phyloP scores from a whole-genome alignment of 2,888 invertebrate species.

The Spisula solida region DNA sequence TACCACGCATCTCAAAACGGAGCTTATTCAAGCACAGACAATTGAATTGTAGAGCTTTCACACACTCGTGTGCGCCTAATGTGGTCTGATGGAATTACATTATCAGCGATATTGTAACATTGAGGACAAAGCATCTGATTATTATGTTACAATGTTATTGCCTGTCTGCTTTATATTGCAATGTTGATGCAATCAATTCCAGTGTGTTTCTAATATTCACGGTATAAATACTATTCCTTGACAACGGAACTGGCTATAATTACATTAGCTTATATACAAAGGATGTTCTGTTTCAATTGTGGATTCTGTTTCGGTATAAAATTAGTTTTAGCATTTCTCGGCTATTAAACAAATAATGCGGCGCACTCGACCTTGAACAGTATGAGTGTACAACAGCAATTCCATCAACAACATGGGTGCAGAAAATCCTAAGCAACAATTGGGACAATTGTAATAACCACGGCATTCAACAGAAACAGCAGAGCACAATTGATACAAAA shows the following conservation, averaged over 20 bases:
- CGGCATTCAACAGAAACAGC: too few relatives aligned
- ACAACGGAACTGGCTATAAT: background rate
- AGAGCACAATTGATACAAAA: too few relatives aligned
- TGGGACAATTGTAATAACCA: too few relatives aligned
- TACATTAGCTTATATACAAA: background rate
- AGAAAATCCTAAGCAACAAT: too few relatives aligned
- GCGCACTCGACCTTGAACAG: too few relatives aligned
- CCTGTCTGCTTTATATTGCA: background rate
- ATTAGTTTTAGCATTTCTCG: too few relatives aligned
- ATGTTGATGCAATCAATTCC: background rate
- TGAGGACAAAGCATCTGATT: background rate
- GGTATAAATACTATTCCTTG: background rate
- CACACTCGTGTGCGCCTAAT: background rate
- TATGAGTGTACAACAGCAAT: too few relatives aligned
- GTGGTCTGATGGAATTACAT: constrained; percentile 7
- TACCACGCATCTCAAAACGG: background rate
- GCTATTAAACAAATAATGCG: too few relatives aligned
- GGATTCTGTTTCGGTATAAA: too few relatives aligned
- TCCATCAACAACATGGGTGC: too few relatives aligned
- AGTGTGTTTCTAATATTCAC: background rate
- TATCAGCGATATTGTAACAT: background rate
- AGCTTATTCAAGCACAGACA: background rate
- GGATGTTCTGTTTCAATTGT: background rate
- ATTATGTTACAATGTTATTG: background rate
- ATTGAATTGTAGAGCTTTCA: background rate